Evolutionary conservation across 1,140 invertebrate species (phyloP), one percentile per base, ranked within the genome.

Genomic region (Rhopalosiphum maidis): DNA sequence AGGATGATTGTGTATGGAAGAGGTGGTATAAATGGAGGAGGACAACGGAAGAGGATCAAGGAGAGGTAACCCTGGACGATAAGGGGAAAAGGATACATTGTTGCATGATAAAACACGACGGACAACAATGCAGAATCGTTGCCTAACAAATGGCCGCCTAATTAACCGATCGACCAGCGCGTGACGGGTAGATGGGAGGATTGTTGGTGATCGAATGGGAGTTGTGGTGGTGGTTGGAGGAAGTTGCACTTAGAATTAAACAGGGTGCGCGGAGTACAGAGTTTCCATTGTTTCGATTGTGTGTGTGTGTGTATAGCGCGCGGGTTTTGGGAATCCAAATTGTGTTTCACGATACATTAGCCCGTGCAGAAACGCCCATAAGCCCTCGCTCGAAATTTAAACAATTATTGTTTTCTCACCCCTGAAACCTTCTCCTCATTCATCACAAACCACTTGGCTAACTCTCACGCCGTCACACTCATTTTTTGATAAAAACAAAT

Each of bases 81-180:
- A 23, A 41, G 68, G 91, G 82, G 82, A 37, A 51, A 85, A 51
- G 91, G 82, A 93, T 93, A 93, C 82, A 85, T 93, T 93, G 77
- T 83, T 85, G 77, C 48, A 54, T 54, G 77, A 93, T 93, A 93
- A 93, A 93, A 93, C 91, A 93, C 48, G 82, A 85, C 77, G 91
- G 91, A 93, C 77, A 93, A 93, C 91, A 93, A 93, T 93, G 51
- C 91, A 46, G 48, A 93, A 25, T 43, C 82, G 91, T 93, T 55
- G 48, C 48, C 82, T 86, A 93, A 93, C 77, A 85, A 93, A 93
- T 86, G 82, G 91, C n/a, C 85, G 82, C 60, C 46, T 93, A 93
- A 93, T 93, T 93, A 93, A 93, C 91, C 48, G 91, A 93, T 93
- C 82, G 91, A 93, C 91, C 25, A 43, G 82, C 1, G 82, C 8